These are phyloP conservation scores for Shinisaurus crocodilurus DNA, from an alignment of 2,113 vertebrate species.

Conservation along the genomic window DNA sequence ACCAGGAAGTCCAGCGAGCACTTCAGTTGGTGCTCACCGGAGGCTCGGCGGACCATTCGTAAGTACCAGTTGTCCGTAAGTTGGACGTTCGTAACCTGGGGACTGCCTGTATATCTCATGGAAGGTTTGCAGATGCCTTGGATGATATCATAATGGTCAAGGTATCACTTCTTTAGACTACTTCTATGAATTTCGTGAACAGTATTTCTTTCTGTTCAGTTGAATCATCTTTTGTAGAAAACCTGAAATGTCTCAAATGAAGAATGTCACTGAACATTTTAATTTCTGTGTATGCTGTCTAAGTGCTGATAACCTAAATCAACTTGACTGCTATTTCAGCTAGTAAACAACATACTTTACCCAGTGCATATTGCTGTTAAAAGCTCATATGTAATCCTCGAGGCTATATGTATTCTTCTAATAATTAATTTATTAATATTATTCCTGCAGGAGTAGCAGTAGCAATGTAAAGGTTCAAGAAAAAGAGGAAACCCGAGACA, in stretches of 20 bases:
- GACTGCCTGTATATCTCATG: background rate
- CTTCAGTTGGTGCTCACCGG: too few relatives aligned
- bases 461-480: slow-evolving; percentile 25
- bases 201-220: slow-evolving; percentile 4
- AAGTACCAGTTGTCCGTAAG: too few relatives aligned
- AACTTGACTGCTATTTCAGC: slow-evolving; percentile 39
- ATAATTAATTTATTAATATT: slow-evolving; percentile 55
- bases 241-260: slow-evolving; percentile 26
- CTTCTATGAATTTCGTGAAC: background rate
- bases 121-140: background rate
- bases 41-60: too few relatives aligned
- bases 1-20: too few relatives aligned
- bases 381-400: slow-evolving; percentile 11
- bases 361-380: slow-evolving; percentile 24
- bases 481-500: slow-evolving; percentile 3
- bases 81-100: too few relatives aligned
- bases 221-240: background rate
- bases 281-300: slow-evolving; percentile 26
- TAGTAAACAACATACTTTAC: slow-evolving; percentile 35
- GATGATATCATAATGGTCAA: background rate
- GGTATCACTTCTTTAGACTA: background rate
- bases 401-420: slow-evolving; percentile 24
- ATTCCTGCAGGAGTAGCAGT: background rate
- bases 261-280: slow-evolving; percentile 16
- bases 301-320: slow-evolving; percentile 50